Percentiles rank a stretch among this genome's conserved stretches.
These are phyloP conservation scores for Epinephelus cyanopodus DNA, from an alignment of 2,113 vertebrate genomes.

Conservation along the genomic window DNA sequence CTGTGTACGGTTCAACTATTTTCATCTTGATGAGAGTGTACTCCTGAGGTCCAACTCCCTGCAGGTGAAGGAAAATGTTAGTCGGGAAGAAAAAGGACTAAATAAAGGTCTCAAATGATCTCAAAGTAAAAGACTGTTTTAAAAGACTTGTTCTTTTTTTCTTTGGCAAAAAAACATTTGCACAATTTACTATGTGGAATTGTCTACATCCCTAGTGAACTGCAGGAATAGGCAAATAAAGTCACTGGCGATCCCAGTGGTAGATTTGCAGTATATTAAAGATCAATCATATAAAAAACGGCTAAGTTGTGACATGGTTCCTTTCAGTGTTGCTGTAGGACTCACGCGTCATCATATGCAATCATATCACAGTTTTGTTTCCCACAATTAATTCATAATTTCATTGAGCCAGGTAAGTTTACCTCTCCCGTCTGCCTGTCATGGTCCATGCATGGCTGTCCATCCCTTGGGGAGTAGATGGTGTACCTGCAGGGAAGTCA, in stretches of 20 bases:
- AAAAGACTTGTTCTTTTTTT: background rate
- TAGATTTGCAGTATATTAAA: background rate
- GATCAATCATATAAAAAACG: background rate
- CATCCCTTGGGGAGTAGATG: constrained; percentile 97
- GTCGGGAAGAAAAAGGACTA: background rate
- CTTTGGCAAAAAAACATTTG: background rate
- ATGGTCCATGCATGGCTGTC: constrained; percentile 99
- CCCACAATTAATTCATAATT: background rate
- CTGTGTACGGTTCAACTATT: constrained; percentile 92
- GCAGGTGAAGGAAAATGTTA: constrained; percentile 26
- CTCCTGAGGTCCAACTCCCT: constrained; percentile 98
- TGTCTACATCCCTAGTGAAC: background rate
- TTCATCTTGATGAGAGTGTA: constrained; percentile 98
- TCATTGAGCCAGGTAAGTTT: background rate
- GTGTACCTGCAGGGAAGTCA: constrained; percentile 88
- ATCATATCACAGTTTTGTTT: background rate
- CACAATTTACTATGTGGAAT: background rate
- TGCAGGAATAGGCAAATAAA: background rate
- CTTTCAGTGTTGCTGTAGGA: background rate
- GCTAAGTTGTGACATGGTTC: background rate
- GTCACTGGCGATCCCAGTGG: background rate
- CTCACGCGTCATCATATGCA: too few species aligned
- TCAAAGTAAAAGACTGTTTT: background rate
- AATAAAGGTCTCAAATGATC: background rate
- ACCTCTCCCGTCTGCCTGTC: constrained; percentile 99